These are phyloP conservation scores for Drosophila colorata DNA, from an alignment of 2,888 invertebrate genomes.

Conservation along the genomic window DNA sequence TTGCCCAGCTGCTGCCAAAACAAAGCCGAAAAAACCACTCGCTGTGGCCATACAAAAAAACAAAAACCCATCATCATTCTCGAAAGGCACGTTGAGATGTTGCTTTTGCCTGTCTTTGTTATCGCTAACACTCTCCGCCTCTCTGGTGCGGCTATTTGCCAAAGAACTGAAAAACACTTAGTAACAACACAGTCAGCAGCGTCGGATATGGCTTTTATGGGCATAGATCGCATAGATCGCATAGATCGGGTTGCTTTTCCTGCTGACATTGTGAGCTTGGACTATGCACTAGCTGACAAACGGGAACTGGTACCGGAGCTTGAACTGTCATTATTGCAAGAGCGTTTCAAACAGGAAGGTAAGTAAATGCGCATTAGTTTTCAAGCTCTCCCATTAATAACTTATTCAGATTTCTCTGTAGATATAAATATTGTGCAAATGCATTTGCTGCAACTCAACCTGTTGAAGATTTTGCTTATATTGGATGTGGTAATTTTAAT, in stretches of 20 bases:
- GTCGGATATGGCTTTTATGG: neutral
- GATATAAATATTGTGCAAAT: constrained; percentile 35
- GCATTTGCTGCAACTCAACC: constrained; percentile 59
- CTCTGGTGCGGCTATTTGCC: constrained; percentile 30
- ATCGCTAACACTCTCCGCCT: constrained; percentile 2
- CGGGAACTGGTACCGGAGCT: neutral
- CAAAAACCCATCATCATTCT: neutral
- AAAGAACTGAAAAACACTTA: neutral
- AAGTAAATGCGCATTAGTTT: neutral
- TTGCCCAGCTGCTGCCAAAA: constrained; percentile 47
- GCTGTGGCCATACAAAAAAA: neutral
- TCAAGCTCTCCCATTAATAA: neutral
- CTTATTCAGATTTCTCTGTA: constrained; percentile 4
- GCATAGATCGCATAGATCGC: constrained; percentile 6
- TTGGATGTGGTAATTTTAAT: constrained; percentile 51
- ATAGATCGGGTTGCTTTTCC: neutral
- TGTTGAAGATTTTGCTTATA: constrained; percentile 59
- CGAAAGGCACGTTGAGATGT: constrained; percentile 29
- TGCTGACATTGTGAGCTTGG: neutral
- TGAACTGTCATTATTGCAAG: constrained; percentile 20
- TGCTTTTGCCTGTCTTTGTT: constrained; percentile 13
- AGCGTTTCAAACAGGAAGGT: constrained; percentile 28
- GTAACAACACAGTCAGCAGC: constrained; percentile 23
- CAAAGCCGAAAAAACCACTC: too few relatives aligned
- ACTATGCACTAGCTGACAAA: constrained; percentile 2